phyloP scores from a whole-genome alignment of 2,113 vertebrate species.

The Odontesthes bonariensis region DNA sequence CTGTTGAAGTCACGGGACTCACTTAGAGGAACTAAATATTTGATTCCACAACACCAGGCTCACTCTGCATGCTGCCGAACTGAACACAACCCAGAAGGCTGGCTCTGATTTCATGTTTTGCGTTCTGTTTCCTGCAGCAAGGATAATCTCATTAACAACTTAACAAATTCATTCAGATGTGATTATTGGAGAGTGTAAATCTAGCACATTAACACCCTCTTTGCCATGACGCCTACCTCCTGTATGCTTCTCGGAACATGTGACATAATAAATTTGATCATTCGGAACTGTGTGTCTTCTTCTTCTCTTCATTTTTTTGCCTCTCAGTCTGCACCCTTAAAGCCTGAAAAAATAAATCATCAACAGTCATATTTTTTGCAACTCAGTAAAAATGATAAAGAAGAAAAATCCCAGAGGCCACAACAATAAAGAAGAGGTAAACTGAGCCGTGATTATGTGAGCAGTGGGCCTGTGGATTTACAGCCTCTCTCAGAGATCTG shows the following conservation, averaged over 20 bases:
- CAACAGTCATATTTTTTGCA: not conserved
- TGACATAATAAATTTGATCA: conserved; percentile 22
- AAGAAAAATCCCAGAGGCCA: conserved; percentile 17
- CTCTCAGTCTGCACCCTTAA: not conserved
- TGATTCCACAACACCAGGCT: not conserved
- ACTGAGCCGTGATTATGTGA: conserved; percentile 13
- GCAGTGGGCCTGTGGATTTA: conserved; percentile 32
- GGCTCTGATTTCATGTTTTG: not conserved
- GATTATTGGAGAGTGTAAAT: conserved; percentile 16
- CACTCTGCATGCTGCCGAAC: not conserved
- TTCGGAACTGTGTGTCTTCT: not conserved
- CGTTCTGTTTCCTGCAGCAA: conserved; percentile 1
- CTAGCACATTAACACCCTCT: conserved; percentile 23
- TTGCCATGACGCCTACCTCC: conserved; percentile 15
- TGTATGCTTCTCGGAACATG: conserved; percentile 12
- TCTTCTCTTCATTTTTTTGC: not conserved
- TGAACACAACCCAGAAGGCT: not conserved
- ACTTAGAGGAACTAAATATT: not conserved
- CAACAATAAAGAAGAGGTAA: conserved; percentile 7
- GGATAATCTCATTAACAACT: not conserved
- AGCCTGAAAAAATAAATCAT: not conserved
- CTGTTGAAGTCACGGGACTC: not conserved
- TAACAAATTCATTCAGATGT: conserved; percentile 13
- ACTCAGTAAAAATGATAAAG: too few relatives aligned
- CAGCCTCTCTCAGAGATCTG: not conserved